Evolutionary conservation across 2,113 vertebrate genomes (phyloP).

Genomic region (Elgaria multicarinata): DNA sequence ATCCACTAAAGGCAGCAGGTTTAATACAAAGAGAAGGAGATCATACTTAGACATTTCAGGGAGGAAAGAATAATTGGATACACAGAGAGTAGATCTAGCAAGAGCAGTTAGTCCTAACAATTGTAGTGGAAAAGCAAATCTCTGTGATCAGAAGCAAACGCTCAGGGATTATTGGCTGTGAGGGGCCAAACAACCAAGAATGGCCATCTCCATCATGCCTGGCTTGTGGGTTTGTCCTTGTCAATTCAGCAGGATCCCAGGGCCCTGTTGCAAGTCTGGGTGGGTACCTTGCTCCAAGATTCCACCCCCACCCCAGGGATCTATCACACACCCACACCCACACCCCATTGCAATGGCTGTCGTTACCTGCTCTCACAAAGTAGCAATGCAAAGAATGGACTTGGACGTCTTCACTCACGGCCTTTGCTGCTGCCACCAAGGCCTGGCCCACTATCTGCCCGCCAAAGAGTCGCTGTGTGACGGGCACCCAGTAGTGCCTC

Average conservation of each 20-base stretch:
- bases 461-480: conserved; percentile 85
- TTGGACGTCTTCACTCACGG: conserved; percentile 82
- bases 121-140: neutral
- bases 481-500: conserved; percentile 91
- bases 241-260: neutral
- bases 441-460: conserved; percentile 95
- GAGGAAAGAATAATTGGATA: neutral
- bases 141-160: neutral
- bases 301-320: too few species aligned
- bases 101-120: neutral
- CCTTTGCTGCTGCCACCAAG: conserved; percentile 89
- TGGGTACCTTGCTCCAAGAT: neutral
- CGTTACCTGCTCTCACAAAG: conserved; percentile 89
- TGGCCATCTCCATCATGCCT: neutral
- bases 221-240: neutral
- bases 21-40: neutral
- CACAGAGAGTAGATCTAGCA: neutral
- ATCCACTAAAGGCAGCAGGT: neutral
- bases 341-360: too few species aligned
- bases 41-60: neutral
- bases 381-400: conserved; percentile 95
- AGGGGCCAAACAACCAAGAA: neutral
- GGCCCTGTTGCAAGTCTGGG: neutral
- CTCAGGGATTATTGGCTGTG: neutral
- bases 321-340: too few species aligned